Conservation (phyloP, 2,888 invertebrate species). For the Latrodectus elegans region DNA sequence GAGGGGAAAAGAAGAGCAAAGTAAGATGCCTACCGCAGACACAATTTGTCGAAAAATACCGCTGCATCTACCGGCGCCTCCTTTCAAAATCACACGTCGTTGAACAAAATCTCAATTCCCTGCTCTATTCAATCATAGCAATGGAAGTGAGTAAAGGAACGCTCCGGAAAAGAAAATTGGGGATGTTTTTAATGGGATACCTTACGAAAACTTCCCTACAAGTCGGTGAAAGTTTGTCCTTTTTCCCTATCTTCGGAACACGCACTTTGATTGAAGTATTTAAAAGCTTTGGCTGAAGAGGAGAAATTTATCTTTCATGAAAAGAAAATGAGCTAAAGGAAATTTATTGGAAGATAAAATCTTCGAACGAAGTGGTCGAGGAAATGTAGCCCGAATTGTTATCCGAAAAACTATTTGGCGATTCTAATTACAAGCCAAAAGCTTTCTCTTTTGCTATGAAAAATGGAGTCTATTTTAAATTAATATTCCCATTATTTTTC, state of each 20-base stretch:
- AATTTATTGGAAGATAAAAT: no score
- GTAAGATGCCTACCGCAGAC: not conserved
- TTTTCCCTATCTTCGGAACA: not conserved
- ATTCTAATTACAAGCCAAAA: no score
- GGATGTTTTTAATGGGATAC: slow-evolving; percentile 3
- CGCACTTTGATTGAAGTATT: not conserved
- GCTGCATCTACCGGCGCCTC: not conserved
- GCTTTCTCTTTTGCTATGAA: no score
- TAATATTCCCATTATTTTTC: no score
- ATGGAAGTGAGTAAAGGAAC: not conserved
- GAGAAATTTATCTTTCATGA: no score
- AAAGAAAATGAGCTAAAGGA: no score
- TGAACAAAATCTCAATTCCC: slow-evolving; percentile 39
- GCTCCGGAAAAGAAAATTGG: not conserved
- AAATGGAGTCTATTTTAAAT: no score
- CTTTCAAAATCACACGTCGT: slow-evolving; percentile 19
- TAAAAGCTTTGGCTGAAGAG: not conserved
- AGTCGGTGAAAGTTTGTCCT: not conserved
- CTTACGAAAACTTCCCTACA: not conserved
- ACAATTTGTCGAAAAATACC: slow-evolving; percentile 5
- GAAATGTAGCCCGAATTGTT: no score
- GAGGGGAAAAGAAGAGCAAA: not conserved
- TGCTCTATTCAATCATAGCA: slow-evolving; percentile 29
- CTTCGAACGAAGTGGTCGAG: no score
- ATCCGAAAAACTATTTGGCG: no score